These are phyloP conservation scores for Mesitornis unicolor DNA, from an alignment of 2,113 vertebrate genomes.

Conservation along the genomic window DNA sequence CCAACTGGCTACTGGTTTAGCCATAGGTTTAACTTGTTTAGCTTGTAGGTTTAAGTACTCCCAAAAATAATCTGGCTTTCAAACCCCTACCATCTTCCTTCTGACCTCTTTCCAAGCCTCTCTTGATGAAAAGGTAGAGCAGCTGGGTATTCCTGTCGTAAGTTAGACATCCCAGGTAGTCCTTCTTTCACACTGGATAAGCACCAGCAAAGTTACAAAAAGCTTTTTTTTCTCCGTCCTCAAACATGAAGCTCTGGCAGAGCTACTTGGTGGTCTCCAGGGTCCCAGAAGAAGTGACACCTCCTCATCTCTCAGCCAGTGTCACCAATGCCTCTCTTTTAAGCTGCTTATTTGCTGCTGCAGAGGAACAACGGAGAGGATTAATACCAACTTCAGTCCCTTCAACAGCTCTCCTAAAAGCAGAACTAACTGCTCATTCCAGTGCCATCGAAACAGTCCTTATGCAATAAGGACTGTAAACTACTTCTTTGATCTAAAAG, in stretches of 20 bases:
- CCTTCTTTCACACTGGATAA: background rate
- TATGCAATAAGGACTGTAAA: background rate
- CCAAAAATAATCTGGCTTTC: background rate
- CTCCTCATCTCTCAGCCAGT: background rate
- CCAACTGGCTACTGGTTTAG: background rate
- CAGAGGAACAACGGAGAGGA: background rate
- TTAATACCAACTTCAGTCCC: background rate
- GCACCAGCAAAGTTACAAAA: background rate
- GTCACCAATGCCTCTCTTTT: background rate
- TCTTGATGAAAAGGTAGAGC: background rate
- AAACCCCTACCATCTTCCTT: background rate
- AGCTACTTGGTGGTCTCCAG: background rate
- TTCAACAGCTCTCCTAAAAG: background rate
- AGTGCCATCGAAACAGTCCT: background rate
- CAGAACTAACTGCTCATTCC: background rate
- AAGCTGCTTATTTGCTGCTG: background rate
- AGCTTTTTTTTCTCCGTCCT: background rate
- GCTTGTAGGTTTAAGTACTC: background rate
- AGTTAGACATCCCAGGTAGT: background rate
- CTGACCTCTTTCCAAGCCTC: background rate
- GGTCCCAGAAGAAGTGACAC: background rate
- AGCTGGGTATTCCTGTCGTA: background rate
- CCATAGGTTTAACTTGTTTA: background rate
- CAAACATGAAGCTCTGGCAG: background rate
- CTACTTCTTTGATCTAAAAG: background rate